A percentile compares a stretch with the other conserved stretches of the same genome.
These are phyloP conservation scores for Linyphia triangularis DNA, from an alignment of 2,888 invertebrate species.

Conservation along the genomic window DNA sequence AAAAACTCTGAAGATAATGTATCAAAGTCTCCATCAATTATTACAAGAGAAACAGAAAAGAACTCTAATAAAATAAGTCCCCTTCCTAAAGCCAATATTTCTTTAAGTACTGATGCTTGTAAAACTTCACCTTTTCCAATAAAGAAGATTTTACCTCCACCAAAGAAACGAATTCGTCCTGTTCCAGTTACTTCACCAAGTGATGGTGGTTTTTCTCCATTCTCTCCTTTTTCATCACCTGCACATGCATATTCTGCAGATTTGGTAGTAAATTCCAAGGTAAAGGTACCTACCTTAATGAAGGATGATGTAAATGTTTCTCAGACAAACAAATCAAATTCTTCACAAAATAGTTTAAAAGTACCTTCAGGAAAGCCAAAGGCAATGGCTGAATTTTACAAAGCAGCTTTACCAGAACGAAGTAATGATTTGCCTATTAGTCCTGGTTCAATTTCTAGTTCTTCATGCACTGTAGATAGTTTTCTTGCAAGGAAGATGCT, in stretches of 20 bases:
- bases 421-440: constrained; percentile 22
- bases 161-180: constrained; percentile 63
- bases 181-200: constrained; percentile 40
- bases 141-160: constrained; percentile 42
- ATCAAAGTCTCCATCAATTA: neutral
- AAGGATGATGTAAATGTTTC: neutral
- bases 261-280: neutral
- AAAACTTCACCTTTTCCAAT: neutral
- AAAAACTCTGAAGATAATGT: neutral
- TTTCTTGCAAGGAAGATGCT: constrained; percentile 31
- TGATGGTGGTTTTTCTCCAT: constrained; percentile 1
- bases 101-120: neutral
- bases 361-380: constrained; percentile 45
- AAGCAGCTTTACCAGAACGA: constrained; percentile 17
- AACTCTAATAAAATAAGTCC: neutral
- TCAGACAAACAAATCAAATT: neutral
- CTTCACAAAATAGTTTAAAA: neutral
- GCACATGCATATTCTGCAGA: constrained; percentile 2
- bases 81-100: neutral
- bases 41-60: neutral
- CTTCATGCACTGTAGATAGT: constrained; percentile 53
- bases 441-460: constrained; percentile 51
- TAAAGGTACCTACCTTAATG: neutral
- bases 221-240: constrained; percentile 25
- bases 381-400: constrained; percentile 56